A percentile compares a stretch with the other conserved stretches of the same genome.
phyloP scores from a whole-genome alignment of 37 sponge, comb jelly and placozoan genomes.

The Ianthella basta region DNA sequence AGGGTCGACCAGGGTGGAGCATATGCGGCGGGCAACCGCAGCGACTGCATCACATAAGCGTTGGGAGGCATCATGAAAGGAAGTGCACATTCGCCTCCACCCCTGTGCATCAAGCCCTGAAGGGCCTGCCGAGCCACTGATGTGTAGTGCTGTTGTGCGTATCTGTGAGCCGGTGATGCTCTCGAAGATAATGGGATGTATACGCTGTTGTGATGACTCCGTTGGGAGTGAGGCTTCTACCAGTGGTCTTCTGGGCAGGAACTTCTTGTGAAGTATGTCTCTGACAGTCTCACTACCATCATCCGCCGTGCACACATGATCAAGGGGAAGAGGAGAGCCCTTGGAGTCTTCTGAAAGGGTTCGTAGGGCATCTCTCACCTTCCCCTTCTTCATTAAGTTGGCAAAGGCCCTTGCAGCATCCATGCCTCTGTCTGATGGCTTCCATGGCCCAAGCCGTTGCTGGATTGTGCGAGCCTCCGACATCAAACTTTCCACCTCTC shows the following conservation, averaged over 20 bases:
- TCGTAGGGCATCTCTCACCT: slow-evolving; percentile 8
- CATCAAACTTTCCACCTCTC: background rate
- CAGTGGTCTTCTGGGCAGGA: no score
- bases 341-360: background rate
- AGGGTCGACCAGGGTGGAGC: background rate
- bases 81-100: slow-evolving; percentile 1
- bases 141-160: background rate
- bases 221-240: no score
- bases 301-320: no score
- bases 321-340: no score
- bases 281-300: no score
- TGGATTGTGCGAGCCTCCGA: background rate
- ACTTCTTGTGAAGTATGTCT: no score
- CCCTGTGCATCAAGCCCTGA: background rate
- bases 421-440: background rate
- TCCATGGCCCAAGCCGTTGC: background rate
- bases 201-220: background rate
- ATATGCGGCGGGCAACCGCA: background rate
- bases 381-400: slow-evolving; percentile 8
- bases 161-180: background rate
- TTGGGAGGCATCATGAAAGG: background rate
- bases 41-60: background rate
- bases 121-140: background rate
- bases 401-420: background rate
- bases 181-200: background rate